Conservation (phyloP, 2,888 invertebrate species). For the Leptopilina syphax region DNA sequence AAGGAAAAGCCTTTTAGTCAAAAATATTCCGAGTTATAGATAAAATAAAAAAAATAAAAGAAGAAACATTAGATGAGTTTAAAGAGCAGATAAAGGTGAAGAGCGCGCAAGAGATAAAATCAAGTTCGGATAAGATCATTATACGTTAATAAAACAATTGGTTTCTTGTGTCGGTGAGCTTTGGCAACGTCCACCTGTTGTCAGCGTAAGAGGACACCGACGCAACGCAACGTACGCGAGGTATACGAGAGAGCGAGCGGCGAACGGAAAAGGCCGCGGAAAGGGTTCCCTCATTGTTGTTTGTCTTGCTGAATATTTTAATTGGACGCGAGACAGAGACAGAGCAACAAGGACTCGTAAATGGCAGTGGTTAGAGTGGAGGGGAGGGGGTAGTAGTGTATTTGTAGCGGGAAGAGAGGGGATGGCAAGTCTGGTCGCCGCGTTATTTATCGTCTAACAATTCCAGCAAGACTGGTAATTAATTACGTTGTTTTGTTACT, state of each 20-base stretch:
- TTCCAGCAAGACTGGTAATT: constrained; percentile 75
- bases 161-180: constrained; percentile 4
- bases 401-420: not conserved
- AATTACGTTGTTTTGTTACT: constrained; percentile 76
- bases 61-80: not conserved
- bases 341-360: constrained; percentile 16
- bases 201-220: constrained; percentile 10
- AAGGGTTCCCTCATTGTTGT: constrained; percentile 72
- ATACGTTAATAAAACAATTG: constrained; percentile 22
- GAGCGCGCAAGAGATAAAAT: not conserved
- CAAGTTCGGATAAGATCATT: constrained; percentile 5
- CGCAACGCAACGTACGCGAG: not conserved
- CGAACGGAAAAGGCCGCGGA: constrained; percentile 45
- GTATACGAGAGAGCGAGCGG: not conserved
- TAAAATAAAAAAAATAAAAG: no score
- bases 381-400: constrained; percentile 15
- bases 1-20: no score
- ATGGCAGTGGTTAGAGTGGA: constrained; percentile 7
- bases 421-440: constrained; percentile 58
- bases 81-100: constrained; percentile 1
- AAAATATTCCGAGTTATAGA: no score
- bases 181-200: constrained; percentile 30
- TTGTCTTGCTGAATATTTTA: constrained; percentile 77
- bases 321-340: constrained; percentile 67
- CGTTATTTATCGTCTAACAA: constrained; percentile 76